Evolutionary conservation across 2,888 invertebrate genomes (phyloP), one percentile per base, ranked within the genome.

Genomic region (Synanthedon vespiformis): DNA sequence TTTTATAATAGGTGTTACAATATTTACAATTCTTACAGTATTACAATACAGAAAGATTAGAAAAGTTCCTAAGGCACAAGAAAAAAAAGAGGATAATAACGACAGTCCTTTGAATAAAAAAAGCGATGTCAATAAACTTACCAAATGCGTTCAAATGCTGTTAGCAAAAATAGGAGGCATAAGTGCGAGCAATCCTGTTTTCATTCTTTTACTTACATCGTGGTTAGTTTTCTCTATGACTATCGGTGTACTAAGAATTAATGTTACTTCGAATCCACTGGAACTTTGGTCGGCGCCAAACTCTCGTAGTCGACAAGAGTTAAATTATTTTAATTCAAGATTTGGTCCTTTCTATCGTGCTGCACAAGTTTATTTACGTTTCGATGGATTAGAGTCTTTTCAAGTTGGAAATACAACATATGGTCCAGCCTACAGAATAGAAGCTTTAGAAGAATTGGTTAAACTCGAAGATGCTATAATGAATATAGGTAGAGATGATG

Each of bases 311-410:
- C 89, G 98, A 54, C 70, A 89, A 47, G 95, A 99, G 68, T 94
- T 96, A 70, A 90, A 95, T 56, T 97, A 93, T 72, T 98, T 94
- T 67, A 97, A 98, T 74, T 78, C 89, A 12, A 91, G 93, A 64
- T 99, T 99, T 72, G 91, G 91, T 8, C 96, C 96, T 0, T 97
- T 97, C 78, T 96, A 95, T 74, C 89, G 97, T 52, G 93, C 95
- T 2, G 93, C 96, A 67, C 98, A 98, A 83, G 83, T 98, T 52
- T 97, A 95, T 64, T 89, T 98, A 40, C 93, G 90, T 68, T 82
- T 94, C 0, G 78, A 86, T 0, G 89, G 89, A 1, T 75, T 90
- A 41, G 77, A 86, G 0, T 57, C 77, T 5, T 79, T 87, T 58
- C 61, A 64, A 55, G 56, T 63, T 18, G 74, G 81, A 10, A 87